Base-by-base conservation (phyloP, 2,797 vertebrate genomes). In the Syndactyla subalaris region DNA sequence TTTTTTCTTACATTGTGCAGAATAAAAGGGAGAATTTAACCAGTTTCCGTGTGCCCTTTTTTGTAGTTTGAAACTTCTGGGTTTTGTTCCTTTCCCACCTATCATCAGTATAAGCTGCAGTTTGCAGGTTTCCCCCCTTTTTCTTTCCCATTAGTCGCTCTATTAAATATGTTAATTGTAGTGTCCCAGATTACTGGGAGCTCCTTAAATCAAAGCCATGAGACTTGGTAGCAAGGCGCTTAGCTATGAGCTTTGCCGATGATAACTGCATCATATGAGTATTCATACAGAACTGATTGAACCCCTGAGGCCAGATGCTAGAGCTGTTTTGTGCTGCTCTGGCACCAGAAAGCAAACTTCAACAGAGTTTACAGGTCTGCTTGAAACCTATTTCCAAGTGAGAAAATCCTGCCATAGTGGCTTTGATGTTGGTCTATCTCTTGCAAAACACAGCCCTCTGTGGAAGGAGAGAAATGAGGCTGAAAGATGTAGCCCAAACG, bases 111-210 rank as follows among this genome's bases (percentile, higher is more conserved):
- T 77, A 89, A 95, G 57, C 74, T 91, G 63, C 0, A 1, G 21
- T 88, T 75, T 59, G 27, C 61, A 92, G 52, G 67, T 82, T 89
- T 90, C 27, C 73, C 58, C 38, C 49, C 54, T 93, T 83, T 82
- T 94, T 82, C 94, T 94, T 94, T 95, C 80, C 83, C 81, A 94
- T 97, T 97, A 95, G 95, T 94, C 78, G 95, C 93, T 97, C 92
- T 95, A 95, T 96, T 97, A 97, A 97, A 95, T 95, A 96, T 96
- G 94, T 93, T 97, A 97, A 97, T 95, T 97, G 88, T 94, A 87
- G 77, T 87, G 83, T 92, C 94, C 95, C 90, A 96, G 96, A 95
- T 96, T 96, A 93, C 85, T 95, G 80, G 88, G 95, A 96, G 89
- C 85, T 95, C 85, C 88, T 96, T 95, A 97, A 96, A 97, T 95